Conservation (phyloP, 2,888 invertebrate genomes). For the Hypercompe scribonia region DNA sequence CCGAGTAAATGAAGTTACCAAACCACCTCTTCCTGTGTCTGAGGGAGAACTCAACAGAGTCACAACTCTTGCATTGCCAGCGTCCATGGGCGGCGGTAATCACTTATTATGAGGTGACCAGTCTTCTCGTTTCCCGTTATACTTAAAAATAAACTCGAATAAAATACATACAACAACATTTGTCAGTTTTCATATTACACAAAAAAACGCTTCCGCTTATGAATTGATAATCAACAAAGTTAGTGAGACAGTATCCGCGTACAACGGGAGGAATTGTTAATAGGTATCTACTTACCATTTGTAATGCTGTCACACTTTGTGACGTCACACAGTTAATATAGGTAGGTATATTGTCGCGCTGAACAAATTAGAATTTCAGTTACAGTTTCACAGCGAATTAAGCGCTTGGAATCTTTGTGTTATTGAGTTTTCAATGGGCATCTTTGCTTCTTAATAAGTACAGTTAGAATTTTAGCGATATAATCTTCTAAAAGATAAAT, state of each 20-base stretch:
- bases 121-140: no score
- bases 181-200: background rate
- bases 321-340: background rate
- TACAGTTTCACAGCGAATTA: background rate
- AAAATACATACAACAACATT: no score
- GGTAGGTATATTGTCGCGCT: background rate
- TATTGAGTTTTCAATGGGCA: background rate
- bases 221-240: slow-evolving; percentile 14
- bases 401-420: background rate
- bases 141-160: no score
- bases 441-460: background rate
- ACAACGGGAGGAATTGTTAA: slow-evolving; percentile 27
- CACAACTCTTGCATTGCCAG: no score
- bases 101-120: no score
- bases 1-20: no score
- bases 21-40: no score
- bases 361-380: slow-evolving; percentile 10
- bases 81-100: no score
- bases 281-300: slow-evolving; percentile 18
- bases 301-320: slow-evolving; percentile 20
- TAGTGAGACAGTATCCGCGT: slow-evolving; percentile 31
- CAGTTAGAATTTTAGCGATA: background rate
- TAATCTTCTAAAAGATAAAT: background rate
- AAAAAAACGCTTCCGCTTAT: slow-evolving; percentile 15
- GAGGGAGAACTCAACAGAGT: no score